Base-by-base conservation (phyloP, 2,113 vertebrate genomes). In the Martes martes region DNA sequence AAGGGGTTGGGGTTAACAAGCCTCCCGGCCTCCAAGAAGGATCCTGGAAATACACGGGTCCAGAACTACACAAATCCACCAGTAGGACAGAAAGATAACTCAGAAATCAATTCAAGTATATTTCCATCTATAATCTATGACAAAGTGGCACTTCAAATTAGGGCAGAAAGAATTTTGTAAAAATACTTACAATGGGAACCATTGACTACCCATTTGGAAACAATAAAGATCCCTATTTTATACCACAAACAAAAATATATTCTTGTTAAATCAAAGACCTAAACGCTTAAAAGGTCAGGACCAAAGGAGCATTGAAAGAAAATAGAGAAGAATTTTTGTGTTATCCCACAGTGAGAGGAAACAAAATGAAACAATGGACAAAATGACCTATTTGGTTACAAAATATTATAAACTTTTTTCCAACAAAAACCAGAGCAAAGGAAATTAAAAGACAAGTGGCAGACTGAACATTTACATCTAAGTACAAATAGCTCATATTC, bases 401-500 rank as follows among this genome's bases (percentile, higher is more conserved):
- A 95, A 84, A 96, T 67, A 52, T 28, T 39, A 26, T 36, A 65
- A 61, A 67, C 4, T 28, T 83, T 52, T 93, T 55, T 71, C 21
- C 59, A 79, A 0, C 36, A 67, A 91, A 74, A 96, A 45, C 23
- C 65, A 93, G 89, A 95, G 79, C 82, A 79, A 65, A 89, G 23
- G 47, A 89, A 85, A 82, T 59, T 39, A 33, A 83, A 80, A 76
- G 82, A 42, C 21, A 93, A 73, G 50, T 47, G 28, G 42, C 50
- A 73, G 74, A 42, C 57, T 14, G 2, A 33, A 74, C 10, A 85
- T 50, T 95, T n/a, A 79, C 45, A 83, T 71, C 19, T 18, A 52
- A 42, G 67, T 91, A 28, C 42, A 52, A 67, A 36, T 19, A 71
- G 15, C 47, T 82, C 71, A 15, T 26, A 61, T 13, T 94, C 65